phyloP scores from a whole-genome alignment of 2,797 vertebrate species.

The Crotalus adamanteus region DNA sequence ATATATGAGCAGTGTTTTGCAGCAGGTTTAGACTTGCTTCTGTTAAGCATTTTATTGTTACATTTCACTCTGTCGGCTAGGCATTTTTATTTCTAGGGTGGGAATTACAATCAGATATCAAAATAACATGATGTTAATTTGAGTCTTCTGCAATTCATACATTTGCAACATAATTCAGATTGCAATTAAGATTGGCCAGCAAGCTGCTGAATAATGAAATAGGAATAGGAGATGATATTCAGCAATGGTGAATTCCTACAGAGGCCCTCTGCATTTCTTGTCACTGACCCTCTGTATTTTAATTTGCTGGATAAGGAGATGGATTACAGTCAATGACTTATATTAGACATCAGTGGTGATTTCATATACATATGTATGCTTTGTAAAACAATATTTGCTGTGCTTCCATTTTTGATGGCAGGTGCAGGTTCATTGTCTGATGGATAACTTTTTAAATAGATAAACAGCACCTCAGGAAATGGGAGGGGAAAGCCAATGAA shows the following conservation, averaged over 20 bases:
- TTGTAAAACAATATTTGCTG: background rate
- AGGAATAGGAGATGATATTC: background rate
- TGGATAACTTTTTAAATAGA: background rate
- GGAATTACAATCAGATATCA: background rate
- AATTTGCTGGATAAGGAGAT: background rate
- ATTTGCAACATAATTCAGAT: background rate
- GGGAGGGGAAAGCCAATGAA: background rate
- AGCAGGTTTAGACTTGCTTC: background rate
- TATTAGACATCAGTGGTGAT: background rate
- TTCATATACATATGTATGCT: background rate
- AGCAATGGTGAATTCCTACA: background rate
- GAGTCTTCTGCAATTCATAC: background rate
- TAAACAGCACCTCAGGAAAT: background rate
- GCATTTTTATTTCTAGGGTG: background rate
- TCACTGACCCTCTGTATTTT: background rate
- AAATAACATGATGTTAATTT: background rate
- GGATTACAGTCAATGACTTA: slow-evolving; percentile 5
- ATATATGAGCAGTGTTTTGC: background rate
- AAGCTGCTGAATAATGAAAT: background rate
- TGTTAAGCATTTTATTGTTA: background rate
- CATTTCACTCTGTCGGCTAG: background rate
- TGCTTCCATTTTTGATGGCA: background rate
- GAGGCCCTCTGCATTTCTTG: background rate
- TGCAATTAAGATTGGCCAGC: background rate
- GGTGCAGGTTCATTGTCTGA: background rate